Percentiles rank a stretch among this genome's conserved stretches.
Evolutionary conservation across 1,140 invertebrate species (phyloP).

Genomic region (Dreissena polymorpha): DNA sequence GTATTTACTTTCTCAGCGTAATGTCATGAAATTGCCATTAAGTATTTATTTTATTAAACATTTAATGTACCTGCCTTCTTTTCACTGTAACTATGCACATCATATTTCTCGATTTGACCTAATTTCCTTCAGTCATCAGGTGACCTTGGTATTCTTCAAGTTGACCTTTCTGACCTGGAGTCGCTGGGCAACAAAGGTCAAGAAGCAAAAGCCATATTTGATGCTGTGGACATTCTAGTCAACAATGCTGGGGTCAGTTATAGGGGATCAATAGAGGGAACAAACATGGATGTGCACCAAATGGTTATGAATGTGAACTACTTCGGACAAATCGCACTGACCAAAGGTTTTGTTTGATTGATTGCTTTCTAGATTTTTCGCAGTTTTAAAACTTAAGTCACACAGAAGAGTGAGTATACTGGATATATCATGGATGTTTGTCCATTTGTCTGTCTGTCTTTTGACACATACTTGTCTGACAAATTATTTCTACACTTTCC

Average conservation of each 20-base stretch:
- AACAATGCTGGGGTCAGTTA: constrained; percentile 96
- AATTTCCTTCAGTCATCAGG: constrained; percentile 4
- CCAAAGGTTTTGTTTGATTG: constrained; percentile 86
- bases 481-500: too few relatives aligned
- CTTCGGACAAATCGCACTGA: constrained; percentile 93
- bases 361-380: too few relatives aligned
- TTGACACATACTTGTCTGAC: too few relatives aligned
- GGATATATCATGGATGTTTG: too few relatives aligned
- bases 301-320: constrained; percentile 97
- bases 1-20: neutral
- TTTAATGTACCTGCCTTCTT: neutral
- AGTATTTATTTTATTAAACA: neutral
- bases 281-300: constrained; percentile 91
- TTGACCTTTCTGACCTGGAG: constrained; percentile 89
- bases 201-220: constrained; percentile 85
- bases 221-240: constrained; percentile 92
- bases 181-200: constrained; percentile 84
- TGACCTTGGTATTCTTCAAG: constrained; percentile 85
- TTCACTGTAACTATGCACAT: neutral
- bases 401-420: too few relatives aligned
- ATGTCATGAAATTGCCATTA: neutral
- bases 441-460: too few relatives aligned
- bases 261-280: constrained; percentile 88
- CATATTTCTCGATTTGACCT: neutral
- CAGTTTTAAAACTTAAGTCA: too few relatives aligned